phyloP scores from a whole-genome alignment of 2,797 vertebrate species.

The Hemitrygon akajei region DNA sequence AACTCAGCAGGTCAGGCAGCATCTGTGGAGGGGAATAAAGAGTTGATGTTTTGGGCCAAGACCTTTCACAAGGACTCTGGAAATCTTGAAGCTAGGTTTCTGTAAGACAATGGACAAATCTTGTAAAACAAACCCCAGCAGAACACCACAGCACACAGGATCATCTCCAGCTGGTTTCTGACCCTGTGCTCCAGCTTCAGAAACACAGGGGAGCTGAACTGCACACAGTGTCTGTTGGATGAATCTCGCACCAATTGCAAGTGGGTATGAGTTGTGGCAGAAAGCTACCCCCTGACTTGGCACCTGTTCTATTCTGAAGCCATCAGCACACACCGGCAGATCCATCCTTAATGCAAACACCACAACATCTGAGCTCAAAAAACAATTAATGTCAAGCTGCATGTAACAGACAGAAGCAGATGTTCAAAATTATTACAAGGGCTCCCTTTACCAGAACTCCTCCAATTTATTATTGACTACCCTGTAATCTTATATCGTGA shows the following conservation, averaged over 20 bases:
- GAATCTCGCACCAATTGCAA: background rate
- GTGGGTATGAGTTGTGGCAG: background rate
- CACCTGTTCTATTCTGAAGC: background rate
- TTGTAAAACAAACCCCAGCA: background rate
- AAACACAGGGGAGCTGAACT: background rate
- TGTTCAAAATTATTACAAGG: conserved; percentile 18
- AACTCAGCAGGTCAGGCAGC: too few relatives aligned
- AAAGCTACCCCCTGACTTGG: background rate
- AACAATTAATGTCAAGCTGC: background rate
- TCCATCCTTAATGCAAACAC: background rate
- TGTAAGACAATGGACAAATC: background rate
- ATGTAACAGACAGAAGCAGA: conserved; percentile 25
- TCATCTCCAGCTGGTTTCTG: background rate
- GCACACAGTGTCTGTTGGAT: background rate
- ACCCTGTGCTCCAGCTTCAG: background rate
- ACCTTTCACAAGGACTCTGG: background rate
- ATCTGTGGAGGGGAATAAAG: too few relatives aligned
- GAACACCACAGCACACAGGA: background rate
- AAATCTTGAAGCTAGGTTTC: background rate
- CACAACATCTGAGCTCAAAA: background rate
- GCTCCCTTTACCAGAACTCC: background rate
- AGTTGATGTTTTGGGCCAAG: too few relatives aligned
- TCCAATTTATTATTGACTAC: background rate
- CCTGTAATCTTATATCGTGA: background rate
- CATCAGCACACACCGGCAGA: background rate